Percentiles rank a stretch among this genome's conserved stretches.
Conservation (phyloP, 2,113 vertebrate genomes). For the Oriolus oriolus region DNA sequence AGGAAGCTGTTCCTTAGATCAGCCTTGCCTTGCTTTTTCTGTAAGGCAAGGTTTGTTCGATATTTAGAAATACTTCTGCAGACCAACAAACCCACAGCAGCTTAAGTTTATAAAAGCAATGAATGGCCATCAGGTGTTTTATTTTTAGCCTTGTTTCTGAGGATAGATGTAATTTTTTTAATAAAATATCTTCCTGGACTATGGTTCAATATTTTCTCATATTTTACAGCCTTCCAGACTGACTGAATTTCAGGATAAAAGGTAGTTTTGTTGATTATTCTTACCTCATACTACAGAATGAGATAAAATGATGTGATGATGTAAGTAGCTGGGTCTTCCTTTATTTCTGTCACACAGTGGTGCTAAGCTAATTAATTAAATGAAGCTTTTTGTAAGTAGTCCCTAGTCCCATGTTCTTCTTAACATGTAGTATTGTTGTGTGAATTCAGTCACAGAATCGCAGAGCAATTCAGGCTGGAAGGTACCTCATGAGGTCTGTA, state of each 20-base stretch:
- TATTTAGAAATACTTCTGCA: background rate
- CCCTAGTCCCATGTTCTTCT: background rate
- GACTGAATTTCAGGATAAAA: background rate
- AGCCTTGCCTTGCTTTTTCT: background rate
- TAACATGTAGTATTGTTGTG: background rate
- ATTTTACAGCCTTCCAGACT: background rate
- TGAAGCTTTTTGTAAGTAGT: background rate
- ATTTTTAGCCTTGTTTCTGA: background rate
- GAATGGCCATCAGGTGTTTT: background rate
- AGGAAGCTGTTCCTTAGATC: background rate
- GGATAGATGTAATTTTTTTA: background rate
- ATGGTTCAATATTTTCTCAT: background rate
- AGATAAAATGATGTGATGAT: background rate
- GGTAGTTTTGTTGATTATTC: background rate
- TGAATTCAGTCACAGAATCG: background rate
- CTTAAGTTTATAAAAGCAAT: background rate
- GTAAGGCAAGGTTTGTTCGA: background rate
- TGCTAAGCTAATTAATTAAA: background rate
- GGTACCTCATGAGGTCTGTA: background rate
- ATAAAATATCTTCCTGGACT: background rate
- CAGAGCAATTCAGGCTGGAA: background rate
- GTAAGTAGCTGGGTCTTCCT: background rate
- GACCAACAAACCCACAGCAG: background rate
- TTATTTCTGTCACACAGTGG: background rate
- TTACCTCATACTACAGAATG: background rate